Evolutionary conservation across 2,113 vertebrate species (phyloP), one percentile per base, ranked within the genome.

Genomic region (Solenodon paradoxus): DNA sequence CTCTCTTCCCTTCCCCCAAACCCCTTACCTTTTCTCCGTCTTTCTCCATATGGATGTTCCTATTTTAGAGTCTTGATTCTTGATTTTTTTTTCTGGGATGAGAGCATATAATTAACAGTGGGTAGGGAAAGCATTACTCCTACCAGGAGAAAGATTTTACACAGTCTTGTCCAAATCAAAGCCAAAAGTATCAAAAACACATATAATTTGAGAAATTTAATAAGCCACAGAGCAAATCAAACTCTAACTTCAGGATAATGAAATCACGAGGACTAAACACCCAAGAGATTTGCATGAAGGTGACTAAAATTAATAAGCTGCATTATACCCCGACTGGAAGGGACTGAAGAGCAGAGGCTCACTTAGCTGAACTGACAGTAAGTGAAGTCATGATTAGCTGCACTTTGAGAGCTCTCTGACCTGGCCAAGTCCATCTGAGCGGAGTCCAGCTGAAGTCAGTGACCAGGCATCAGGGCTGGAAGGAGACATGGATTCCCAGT

Each of bases 211-310:
- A 88, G 91, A 40, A 53, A 51, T 28, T 5, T 9, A 59, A 47
- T 6, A 0, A 57, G 49, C 35, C 32, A 1, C 3, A 38, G 75
- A 28, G 40, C 26, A 19, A 63, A 90, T 53, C 19, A 42, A 75
- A 66, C 71, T 28, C 75, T 63, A 40, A 38, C 68, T 94, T 61
- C 61, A 45, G 49, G 72, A 82, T 92, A 94, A 86, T 75, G 86
- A 69, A 82, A 79, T 82, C 89, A 59, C 30, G 61, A 40, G 82
- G 66, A 69, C 63, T 51, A 47, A 74, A 49, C 24, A 45, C 40
- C 45, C 38, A 28, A 63, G 93, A 86, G 38, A 86, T 88, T 91
- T 85, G 81, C 92, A 68, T 84, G 88, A 74, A 72, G 78, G 64
- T 81, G 78, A 94, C 85, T 30, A 47, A 49, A 49, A 82, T 88